Evolutionary conservation across 2,113 vertebrate genomes (phyloP).

Genomic region (Rhipidura dahli): DNA sequence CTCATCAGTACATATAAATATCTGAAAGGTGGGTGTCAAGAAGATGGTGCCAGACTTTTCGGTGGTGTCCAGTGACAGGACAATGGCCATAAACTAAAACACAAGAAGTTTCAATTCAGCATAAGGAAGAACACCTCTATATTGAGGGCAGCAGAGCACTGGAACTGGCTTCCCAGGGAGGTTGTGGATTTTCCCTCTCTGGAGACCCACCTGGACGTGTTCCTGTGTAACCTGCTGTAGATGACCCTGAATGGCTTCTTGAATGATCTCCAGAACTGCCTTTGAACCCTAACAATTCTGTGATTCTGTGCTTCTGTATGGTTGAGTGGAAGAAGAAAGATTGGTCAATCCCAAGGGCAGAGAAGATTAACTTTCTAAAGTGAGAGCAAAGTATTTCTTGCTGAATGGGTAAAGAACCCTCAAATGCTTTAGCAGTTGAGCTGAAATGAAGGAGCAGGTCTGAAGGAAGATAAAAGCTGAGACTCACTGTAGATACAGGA

Average conservation of each 20-base stretch:
- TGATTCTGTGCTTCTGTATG: neutral
- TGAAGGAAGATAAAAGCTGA: neutral
- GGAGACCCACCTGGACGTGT: neutral
- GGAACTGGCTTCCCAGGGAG: neutral
- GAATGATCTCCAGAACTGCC: neutral
- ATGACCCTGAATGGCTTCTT: neutral
- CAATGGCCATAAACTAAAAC: neutral
- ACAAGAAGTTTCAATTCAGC: neutral
- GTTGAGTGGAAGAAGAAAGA: neutral
- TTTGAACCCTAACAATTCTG: neutral
- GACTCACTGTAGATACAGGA: neutral
- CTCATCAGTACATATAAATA: neutral
- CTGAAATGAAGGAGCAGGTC: neutral
- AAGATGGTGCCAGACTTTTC: neutral
- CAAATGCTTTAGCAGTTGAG: neutral
- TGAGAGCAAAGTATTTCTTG: neutral
- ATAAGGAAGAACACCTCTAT: neutral
- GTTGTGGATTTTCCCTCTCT: neutral
- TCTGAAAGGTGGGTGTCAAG: neutral
- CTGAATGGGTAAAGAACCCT: neutral
- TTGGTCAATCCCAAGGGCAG: neutral
- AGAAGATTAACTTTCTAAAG: neutral
- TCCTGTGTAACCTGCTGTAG: neutral
- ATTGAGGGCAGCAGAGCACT: neutral
- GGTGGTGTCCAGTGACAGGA: neutral